phyloP scores from a whole-genome alignment of 2,888 invertebrate species.

The Xylota sylvarum region DNA sequence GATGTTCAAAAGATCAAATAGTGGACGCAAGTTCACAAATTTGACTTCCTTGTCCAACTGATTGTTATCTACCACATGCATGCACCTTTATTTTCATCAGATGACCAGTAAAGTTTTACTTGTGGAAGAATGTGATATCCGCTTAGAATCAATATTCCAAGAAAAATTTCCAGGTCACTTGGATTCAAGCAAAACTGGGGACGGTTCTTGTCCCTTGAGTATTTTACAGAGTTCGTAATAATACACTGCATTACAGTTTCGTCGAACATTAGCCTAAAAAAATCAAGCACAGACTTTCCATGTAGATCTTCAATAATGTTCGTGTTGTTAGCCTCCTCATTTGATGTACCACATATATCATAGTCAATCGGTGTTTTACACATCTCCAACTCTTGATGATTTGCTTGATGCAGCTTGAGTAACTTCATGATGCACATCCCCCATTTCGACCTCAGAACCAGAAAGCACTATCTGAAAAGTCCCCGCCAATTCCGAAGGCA shows the following conservation, averaged over 20 bases:
- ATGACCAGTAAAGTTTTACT: conserved; percentile 43
- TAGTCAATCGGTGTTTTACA: too few relatives aligned
- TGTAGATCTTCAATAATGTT: conserved; percentile 8
- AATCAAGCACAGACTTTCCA: neutral
- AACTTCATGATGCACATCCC: too few relatives aligned
- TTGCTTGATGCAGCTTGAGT: too few relatives aligned
- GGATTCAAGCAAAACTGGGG: conserved; percentile 45
- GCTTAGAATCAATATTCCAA: conserved; percentile 44
- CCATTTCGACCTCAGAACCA: conserved; percentile 15
- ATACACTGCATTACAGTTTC: neutral
- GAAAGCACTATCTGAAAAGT: conserved; percentile 30
- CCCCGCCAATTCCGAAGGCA: conserved; percentile 27
- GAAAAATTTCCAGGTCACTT: too few relatives aligned
- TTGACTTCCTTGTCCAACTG: conserved; percentile 26
- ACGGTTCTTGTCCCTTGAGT: conserved; percentile 27
- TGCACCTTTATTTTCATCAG: conserved; percentile 33
- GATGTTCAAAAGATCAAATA: conserved; percentile 25
- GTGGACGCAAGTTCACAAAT: conserved; percentile 23
- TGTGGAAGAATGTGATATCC: conserved; percentile 44
- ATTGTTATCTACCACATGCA: conserved; percentile 26
- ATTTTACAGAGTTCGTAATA: conserved; percentile 23
- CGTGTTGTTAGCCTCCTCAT: conserved; percentile 19
- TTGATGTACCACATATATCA: conserved; percentile 4
- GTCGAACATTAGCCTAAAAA: neutral
- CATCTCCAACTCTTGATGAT: too few relatives aligned